Evolutionary conservation across 2,797 vertebrate genomes (phyloP), one percentile per base, ranked within the genome.

Genomic region (Falco rusticolus): DNA sequence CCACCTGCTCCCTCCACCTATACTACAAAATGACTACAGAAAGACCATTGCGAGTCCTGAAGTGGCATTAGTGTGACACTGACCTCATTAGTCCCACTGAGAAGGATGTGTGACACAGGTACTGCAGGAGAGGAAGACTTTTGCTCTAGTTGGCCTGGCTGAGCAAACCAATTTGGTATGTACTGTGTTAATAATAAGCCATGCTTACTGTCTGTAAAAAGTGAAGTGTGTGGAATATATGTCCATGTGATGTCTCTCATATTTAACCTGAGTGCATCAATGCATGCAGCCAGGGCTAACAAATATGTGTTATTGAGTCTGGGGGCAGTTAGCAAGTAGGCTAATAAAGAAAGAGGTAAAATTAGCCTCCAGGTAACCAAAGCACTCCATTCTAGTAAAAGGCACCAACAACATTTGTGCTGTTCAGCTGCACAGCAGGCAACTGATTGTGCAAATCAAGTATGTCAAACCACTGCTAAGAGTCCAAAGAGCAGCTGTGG

Each of bases 391-490:
- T 34, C 48, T 31, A 47, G 57, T 50, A 79, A 89, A 57, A 89
- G 65, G 17, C 34, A 78, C 3, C 41, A 41, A 21, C 0, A 1
- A 11, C 10, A 57, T 47, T 53, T 0, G 0, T 51, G 15, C 16
- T 26, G 18, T 34, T 70, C 34, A 60, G 39, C 45, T 47, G 56
- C 59, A 54, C 17, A 77, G 17, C 15, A 41, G 24, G 47, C 65
- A 56, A 51, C 20, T 4, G 6, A 6, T 6, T 25, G 15, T 50
- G 16, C 20, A 87, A 72, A 80, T 66, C 39, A 51, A 83, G 21
- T 68, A 39, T 28, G 26, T 63, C n/a, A 91, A 87, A 87, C 22
- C 71, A 37, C 34, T 34, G 22, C 16, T 29, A 31, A 17, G 60
- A 18, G 26, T 80, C 22, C 25, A n/a, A 74, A 83, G 34, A 51